phyloP scores from a whole-genome alignment of 23 tunicate species.

The Ascidia mentula region DNA sequence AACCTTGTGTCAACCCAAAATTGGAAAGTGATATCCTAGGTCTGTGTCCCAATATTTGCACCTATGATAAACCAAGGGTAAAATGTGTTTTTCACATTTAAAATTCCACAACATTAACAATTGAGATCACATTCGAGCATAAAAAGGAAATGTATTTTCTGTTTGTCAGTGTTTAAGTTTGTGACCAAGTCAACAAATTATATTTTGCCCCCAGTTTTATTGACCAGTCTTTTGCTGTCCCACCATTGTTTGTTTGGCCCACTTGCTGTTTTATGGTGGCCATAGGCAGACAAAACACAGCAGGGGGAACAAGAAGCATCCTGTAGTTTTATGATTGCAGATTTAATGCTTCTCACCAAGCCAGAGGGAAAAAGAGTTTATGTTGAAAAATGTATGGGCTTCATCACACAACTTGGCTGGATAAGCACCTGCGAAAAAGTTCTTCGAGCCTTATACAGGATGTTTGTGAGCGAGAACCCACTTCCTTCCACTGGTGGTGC shows the following conservation, averaged over 20 bases:
- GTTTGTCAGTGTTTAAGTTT: too few species aligned
- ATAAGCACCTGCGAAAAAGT: slow-evolving; percentile 77
- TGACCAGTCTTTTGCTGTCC: too few species aligned
- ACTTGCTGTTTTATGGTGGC: background rate
- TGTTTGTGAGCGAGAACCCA: slow-evolving; percentile 34
- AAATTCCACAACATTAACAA: too few species aligned
- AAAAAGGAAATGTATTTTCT: too few species aligned
- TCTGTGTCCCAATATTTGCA: too few species aligned
- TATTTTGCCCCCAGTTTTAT: too few species aligned
- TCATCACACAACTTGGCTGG: slow-evolving; percentile 57
- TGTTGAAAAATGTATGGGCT: slow-evolving; percentile 73
- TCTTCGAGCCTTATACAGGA: slow-evolving; percentile 28
- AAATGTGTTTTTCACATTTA: too few species aligned
- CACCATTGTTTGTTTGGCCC: background rate
- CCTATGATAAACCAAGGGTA: too few species aligned
- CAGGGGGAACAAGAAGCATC: background rate
- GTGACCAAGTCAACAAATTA: too few species aligned
- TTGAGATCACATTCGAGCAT: too few species aligned
- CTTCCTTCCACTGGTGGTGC: background rate
- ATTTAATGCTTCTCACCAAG: slow-evolving; percentile 7
- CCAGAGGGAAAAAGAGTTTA: slow-evolving; percentile 13
- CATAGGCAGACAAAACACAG: background rate
- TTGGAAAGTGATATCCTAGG: background rate
- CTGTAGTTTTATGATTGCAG: slow-evolving; percentile 8
- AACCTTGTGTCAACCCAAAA: slow-evolving; percentile 21